phyloP scores from a whole-genome alignment of 1,140 invertebrate genomes.

The Leptinotarsa defecta region DNA sequence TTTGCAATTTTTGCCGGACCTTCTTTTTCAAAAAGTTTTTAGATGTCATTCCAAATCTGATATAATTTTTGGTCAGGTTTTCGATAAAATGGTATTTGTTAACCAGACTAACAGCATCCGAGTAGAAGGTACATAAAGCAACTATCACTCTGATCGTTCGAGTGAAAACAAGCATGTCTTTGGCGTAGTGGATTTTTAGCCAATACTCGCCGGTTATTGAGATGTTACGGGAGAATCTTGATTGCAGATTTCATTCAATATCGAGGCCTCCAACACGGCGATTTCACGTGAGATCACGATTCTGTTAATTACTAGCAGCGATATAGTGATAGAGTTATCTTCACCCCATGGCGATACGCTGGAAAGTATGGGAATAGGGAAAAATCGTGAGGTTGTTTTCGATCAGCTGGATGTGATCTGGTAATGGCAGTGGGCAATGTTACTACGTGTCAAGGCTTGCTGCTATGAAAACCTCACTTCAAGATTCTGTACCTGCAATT shows the following conservation, averaged over 20 bases:
- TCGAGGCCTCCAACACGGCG: slow-evolving; percentile 36
- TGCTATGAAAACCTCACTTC: too few relatives aligned
- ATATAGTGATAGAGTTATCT: slow-evolving; percentile 36
- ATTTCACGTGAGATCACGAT: slow-evolving; percentile 45
- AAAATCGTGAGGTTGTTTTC: slow-evolving; percentile 36
- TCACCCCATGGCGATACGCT: slow-evolving; percentile 23
- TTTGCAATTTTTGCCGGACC: too few relatives aligned
- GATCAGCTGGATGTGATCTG: background rate
- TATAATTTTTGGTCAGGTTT: too few relatives aligned
- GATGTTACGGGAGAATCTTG: slow-evolving; percentile 36
- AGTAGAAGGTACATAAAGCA: slow-evolving; percentile 25
- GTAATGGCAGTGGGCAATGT: too few relatives aligned
- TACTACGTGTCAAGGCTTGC: too few relatives aligned
- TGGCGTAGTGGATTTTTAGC: slow-evolving; percentile 23
- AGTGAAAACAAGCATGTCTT: slow-evolving; percentile 31
- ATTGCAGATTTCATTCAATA: slow-evolving; percentile 42
- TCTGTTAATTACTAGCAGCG: slow-evolving; percentile 41
- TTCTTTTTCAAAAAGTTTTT: too few relatives aligned
- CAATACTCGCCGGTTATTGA: slow-evolving; percentile 29
- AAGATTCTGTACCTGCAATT: too few relatives aligned
- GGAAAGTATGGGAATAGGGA: slow-evolving; percentile 39
- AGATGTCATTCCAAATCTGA: too few relatives aligned
- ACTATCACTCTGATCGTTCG: slow-evolving; percentile 10
- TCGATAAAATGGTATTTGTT: too few relatives aligned
- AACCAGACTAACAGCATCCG: slow-evolving; percentile 5